Evolutionary conservation across 1,140 invertebrate genomes (phyloP), one percentile per base, ranked within the genome.

Genomic region (Nymphalis io): DNA sequence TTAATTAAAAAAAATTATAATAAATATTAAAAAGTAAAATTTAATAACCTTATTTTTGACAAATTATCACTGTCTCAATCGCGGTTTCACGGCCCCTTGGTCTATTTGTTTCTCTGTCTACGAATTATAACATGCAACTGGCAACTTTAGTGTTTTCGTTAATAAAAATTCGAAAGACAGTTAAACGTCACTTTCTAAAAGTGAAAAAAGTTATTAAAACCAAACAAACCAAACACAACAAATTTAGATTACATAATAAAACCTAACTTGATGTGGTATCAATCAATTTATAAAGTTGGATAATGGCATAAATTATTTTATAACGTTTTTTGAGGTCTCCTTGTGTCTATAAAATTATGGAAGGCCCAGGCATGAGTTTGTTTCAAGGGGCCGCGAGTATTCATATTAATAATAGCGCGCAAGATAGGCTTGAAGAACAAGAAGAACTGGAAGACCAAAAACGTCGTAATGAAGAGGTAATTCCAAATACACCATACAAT

Each of bases 291-390:
- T 5, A 44, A 44, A 21, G 11, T 60, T 39, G 10, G 15, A 42
- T 21, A 33, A 60, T 60, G 38, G 15, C 12, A 20, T 27, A 64
- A 44, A 40, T 15, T 42, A 65, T 8, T 44, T 44, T 23, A 23
- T 33, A 55, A 53, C 55, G 27, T 64, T 39, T 55, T 8, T 39
- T 42, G 18, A 60, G 33, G 11, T 33, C 5, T 20, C 6, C n/a
- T 23, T 55, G 51, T 13, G 21, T 16, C 53, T 51, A 33, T 16
- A 61, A 8, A 40, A 61, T 20, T 13, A 73, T 73, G 42, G 21
- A 93, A 93, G 93, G 93, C 92, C 93, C 93, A 4, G 93, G 93
- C 23, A 88, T 94, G 80, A 94, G 93, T 83, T 80, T 94, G 59
- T 94, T 94, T 74, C 92, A 93, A 84, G 93, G 93, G 23, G 92